phyloP scores from a whole-genome alignment of 1,140 invertebrate genomes.

The Apis laboriosa region DNA sequence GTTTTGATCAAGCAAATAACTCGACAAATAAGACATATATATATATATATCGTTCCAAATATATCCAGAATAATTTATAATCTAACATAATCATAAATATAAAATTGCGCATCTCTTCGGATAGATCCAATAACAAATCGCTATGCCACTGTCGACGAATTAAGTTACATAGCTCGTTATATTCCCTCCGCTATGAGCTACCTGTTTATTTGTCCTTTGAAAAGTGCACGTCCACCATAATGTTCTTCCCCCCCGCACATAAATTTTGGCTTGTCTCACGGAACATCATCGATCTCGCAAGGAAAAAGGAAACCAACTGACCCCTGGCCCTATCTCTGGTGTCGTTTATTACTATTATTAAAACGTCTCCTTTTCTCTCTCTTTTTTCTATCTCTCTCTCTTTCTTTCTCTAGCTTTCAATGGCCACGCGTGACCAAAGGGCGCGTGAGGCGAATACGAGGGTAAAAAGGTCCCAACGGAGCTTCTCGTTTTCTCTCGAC shows the following conservation, averaged over 20 bases:
- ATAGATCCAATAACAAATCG: background rate
- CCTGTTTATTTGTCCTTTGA: slow-evolving; percentile 18
- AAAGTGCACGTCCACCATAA: background rate
- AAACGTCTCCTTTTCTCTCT: slow-evolving; percentile 17
- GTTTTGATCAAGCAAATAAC: no score
- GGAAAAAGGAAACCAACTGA: background rate
- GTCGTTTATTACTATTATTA: slow-evolving; percentile 41
- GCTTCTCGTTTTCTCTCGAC: slow-evolving; percentile 22
- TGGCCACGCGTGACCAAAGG: slow-evolving; percentile 21
- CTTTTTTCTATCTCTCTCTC: background rate
- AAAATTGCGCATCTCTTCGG: background rate
- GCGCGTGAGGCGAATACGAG: slow-evolving; percentile 26
- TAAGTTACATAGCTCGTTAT: background rate
- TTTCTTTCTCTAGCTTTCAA: background rate
- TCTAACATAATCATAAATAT: background rate
- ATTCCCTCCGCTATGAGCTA: background rate
- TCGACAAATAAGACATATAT: no score
- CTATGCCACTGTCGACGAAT: background rate
- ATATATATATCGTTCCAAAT: no score
- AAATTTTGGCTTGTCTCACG: slow-evolving; percentile 23
- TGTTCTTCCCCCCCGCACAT: background rate
- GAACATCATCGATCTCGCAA: slow-evolving; percentile 1
- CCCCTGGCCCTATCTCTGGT: background rate
- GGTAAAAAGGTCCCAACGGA: slow-evolving; percentile 30
- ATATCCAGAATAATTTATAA: no score